Conservation (phyloP, 2,797 vertebrate species). For the Simalia tracyae region DNA sequence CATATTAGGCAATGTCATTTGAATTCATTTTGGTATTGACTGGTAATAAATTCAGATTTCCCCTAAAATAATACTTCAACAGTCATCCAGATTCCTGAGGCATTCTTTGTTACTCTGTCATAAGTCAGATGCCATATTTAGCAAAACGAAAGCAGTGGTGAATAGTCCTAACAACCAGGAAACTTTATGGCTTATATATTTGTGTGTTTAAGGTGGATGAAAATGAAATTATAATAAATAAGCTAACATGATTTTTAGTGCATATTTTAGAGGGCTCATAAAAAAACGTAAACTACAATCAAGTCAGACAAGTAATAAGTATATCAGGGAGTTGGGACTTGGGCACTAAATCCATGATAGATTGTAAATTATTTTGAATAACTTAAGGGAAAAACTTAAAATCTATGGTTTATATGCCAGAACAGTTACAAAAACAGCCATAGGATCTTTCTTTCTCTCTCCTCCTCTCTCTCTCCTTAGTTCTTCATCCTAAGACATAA, state of each 20-base stretch:
- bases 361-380: conserved; percentile 61
- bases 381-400: conserved; percentile 24
- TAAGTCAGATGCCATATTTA: conserved; percentile 33
- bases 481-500: background rate
- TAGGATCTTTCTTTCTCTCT: background rate
- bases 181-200: conserved; percentile 50
- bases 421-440: background rate
- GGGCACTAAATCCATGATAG: conserved; percentile 50
- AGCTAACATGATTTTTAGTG: conserved; percentile 56
- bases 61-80: conserved; percentile 14
- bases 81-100: conserved; percentile 33
- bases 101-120: conserved; percentile 35
- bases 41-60: background rate
- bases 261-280: conserved; percentile 60
- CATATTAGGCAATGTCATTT: conserved; percentile 9
- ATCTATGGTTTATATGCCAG: background rate
- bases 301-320: conserved; percentile 52
- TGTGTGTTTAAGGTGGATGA: conserved; percentile 54
- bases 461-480: background rate
- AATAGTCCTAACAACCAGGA: conserved; percentile 51
- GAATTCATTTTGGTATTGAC: conserved; percentile 13
- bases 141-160: conserved; percentile 33
- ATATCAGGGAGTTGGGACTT: conserved; percentile 45
- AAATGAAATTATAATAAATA: conserved; percentile 52
- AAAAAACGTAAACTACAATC: conserved; percentile 59